phyloP scores from a whole-genome alignment of 2,797 vertebrate species.

The Selene dorsalis region DNA sequence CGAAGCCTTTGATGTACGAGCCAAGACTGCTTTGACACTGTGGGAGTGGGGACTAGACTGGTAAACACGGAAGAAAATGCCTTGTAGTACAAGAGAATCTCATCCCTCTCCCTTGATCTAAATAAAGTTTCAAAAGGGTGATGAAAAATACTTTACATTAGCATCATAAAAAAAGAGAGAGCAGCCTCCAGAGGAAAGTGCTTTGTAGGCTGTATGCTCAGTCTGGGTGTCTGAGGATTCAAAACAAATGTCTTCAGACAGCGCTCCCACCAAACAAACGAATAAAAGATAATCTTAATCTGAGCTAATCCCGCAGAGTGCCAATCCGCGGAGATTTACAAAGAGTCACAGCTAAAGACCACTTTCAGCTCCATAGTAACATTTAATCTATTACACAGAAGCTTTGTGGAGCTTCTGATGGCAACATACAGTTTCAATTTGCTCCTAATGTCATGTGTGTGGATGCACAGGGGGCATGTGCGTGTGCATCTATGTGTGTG shows the following conservation, averaged over 20 bases:
- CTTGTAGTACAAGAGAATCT: conserved; percentile 36
- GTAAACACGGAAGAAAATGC: conserved; percentile 51
- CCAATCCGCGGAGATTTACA: conserved; percentile 69
- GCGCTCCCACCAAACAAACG: conserved; percentile 60
- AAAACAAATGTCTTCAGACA: conserved; percentile 59
- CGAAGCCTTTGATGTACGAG: conserved; percentile 58
- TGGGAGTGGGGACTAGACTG: conserved; percentile 42
- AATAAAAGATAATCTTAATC: conserved; percentile 73
- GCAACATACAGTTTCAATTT: conserved; percentile 32
- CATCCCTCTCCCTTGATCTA: conserved; percentile 56
- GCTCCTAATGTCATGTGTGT: conserved; percentile 31
- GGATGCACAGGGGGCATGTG: conserved; percentile 19
- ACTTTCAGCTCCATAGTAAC: conserved; percentile 51
- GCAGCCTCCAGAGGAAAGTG: conserved; percentile 32
- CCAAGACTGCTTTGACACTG: conserved; percentile 49
- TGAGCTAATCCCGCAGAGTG: conserved; percentile 67
- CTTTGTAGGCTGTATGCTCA: conserved; percentile 39
- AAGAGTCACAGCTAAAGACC: conserved; percentile 63
- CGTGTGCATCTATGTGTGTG: conserved; percentile 32
- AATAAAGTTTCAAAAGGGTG: conserved; percentile 55
- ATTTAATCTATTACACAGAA: conserved; percentile 58
- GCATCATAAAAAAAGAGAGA: conserved; percentile 36
- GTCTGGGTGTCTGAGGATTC: conserved; percentile 56
- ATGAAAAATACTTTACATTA: conserved; percentile 47
- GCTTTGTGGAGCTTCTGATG: conserved; percentile 13